Evolutionary conservation across 2,797 vertebrate genomes (phyloP).

Genomic region (Molothrus aeneus): DNA sequence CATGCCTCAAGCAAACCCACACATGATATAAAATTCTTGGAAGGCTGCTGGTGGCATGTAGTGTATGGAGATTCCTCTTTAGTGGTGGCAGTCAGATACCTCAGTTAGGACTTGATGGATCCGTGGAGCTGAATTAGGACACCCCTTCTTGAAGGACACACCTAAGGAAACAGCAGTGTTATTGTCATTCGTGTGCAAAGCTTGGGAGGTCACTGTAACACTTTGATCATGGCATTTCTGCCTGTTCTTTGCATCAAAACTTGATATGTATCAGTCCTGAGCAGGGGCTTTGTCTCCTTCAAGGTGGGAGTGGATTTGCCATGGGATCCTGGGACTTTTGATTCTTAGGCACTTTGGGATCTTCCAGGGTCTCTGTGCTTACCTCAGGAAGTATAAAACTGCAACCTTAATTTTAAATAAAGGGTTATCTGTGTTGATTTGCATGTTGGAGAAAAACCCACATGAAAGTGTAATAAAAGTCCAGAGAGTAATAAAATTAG

Average conservation of each 20-base stretch:
- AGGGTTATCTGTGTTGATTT: background rate
- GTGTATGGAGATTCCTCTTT: background rate
- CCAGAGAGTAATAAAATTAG: background rate
- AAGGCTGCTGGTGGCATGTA: background rate
- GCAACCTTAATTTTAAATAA: background rate
- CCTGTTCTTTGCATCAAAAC: background rate
- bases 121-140: background rate
- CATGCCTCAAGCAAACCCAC: background rate
- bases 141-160: background rate
- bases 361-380: background rate
- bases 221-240: background rate
- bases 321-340: background rate
- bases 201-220: background rate
- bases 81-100: background rate
- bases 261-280: background rate
- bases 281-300: background rate
- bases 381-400: background rate
- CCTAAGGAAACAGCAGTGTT: background rate
- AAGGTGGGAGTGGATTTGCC: background rate
- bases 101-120: background rate
- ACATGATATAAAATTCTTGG: accelerated
- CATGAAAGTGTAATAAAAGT: background rate
- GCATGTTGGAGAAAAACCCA: background rate
- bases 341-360: background rate
- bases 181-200: background rate